A percentile compares a stretch with the other conserved stretches of the same genome.
These are phyloP conservation scores for Glaucomys volans DNA, from an alignment of 2,113 vertebrate genomes.

Conservation along the genomic window DNA sequence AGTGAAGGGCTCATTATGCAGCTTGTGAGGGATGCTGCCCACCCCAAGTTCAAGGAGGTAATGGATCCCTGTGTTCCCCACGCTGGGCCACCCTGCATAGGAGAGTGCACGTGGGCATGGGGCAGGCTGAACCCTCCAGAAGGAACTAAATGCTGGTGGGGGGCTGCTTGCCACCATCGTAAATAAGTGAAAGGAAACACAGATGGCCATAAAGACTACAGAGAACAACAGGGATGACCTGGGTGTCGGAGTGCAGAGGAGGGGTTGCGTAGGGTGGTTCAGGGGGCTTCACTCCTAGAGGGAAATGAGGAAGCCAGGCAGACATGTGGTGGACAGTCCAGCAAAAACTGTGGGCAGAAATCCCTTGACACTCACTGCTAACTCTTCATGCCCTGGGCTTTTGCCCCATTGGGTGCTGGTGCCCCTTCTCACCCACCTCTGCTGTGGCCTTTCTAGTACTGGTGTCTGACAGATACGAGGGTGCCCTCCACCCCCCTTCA, in stretches of 20 bases:
- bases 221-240: neutral
- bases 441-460: neutral
- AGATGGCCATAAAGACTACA: rapidly evolving
- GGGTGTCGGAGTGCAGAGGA: neutral
- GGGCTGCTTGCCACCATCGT: rapidly evolving
- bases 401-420: neutral
- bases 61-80: rapidly evolving
- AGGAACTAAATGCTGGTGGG: neutral
- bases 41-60: slow-evolving; percentile 94
- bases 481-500: neutral
- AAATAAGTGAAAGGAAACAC: neutral
- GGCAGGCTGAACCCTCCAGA: neutral
- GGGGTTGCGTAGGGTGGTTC: rapidly evolving
- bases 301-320: neutral
- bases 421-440: neutral
- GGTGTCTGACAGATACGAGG: neutral
- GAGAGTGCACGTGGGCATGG: neutral
- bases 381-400: neutral
- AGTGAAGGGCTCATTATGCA: slow-evolving; percentile 93
- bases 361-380: neutral
- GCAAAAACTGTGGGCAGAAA: neutral
- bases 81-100: neutral
- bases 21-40: slow-evolving; percentile 90
- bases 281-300: neutral
- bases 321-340: neutral